These are phyloP conservation scores for Lottia gigantea DNA, from an alignment of 2,888 invertebrate species.

Conservation along the genomic window DNA sequence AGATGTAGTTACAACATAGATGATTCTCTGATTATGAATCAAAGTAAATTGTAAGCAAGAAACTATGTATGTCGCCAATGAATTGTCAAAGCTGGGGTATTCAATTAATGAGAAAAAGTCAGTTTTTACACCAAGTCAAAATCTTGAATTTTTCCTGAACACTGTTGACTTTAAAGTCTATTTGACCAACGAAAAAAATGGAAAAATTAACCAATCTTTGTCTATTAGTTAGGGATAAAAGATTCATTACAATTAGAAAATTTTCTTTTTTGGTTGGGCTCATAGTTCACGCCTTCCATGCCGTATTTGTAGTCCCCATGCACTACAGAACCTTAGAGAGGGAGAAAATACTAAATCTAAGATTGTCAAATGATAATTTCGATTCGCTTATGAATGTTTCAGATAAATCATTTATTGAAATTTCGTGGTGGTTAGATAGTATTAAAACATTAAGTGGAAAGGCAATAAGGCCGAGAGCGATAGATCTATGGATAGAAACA, in stretches of 20 bases:
- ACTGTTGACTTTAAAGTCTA: slow-evolving; percentile 4
- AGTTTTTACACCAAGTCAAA: slow-evolving; percentile 6
- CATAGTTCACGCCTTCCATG: neutral
- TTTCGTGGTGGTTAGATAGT: neutral
- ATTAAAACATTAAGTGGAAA: neutral
- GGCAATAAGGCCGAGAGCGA: neutral
- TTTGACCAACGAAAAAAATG: neutral
- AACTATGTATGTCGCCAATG: neutral
- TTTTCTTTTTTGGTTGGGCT: neutral
- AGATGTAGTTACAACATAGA: slow-evolving; percentile 13
- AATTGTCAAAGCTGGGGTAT: neutral
- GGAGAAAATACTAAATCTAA: neutral
- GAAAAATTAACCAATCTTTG: neutral
- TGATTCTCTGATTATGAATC: slow-evolving; percentile 1
- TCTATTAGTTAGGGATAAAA: neutral
- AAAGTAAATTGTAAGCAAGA: neutral
- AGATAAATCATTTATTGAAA: neutral
- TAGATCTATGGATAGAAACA: neutral
- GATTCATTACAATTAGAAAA: neutral
- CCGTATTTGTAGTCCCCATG: neutral
- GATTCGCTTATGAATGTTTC: neutral
- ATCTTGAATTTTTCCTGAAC: neutral
- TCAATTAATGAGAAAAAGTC: slow-evolving; percentile 11
- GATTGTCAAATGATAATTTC: neutral
- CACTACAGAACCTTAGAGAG: neutral